Conservation (phyloP, 2,888 invertebrate genomes). For the Augiades crinisus region DNA sequence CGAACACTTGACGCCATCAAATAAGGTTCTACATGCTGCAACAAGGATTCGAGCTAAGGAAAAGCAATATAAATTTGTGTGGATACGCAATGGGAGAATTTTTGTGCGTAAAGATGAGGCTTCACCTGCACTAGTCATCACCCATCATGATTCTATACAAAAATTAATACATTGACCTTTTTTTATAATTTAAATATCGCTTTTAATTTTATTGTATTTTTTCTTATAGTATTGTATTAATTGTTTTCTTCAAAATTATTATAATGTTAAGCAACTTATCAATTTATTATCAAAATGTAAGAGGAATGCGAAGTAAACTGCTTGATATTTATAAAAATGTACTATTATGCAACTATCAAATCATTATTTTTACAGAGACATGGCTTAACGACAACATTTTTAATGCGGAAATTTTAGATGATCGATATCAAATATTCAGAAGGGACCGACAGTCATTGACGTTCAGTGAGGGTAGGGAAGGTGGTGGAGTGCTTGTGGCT, state of each 20-base stretch:
- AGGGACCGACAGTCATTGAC: constrained; percentile 12
- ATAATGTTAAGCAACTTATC: neutral
- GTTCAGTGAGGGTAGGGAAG: constrained; percentile 2
- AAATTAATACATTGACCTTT: neutral
- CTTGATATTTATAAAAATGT: neutral
- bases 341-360: neutral
- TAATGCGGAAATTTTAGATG: constrained; percentile 9
- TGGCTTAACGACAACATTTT: constrained; percentile 13
- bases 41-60: constrained; percentile 17
- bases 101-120: constrained; percentile 13
- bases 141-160: neutral
- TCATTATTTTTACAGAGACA: constrained; percentile 9
- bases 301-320: constrained; percentile 7
- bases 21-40: constrained; percentile 15
- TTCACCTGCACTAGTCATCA: constrained; percentile 6
- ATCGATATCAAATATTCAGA: constrained; percentile 8
- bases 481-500: constrained; percentile 9
- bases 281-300: constrained; percentile 17
- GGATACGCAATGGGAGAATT: constrained; percentile 22
- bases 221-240: too few relatives aligned
- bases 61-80: constrained; percentile 19
- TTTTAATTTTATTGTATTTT: neutral
- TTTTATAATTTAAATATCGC: neutral
- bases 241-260: neutral
- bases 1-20: constrained; percentile 18